These are phyloP conservation scores for Junonia oenone DNA, from an alignment of 2,888 invertebrate species.

Conservation along the genomic window DNA sequence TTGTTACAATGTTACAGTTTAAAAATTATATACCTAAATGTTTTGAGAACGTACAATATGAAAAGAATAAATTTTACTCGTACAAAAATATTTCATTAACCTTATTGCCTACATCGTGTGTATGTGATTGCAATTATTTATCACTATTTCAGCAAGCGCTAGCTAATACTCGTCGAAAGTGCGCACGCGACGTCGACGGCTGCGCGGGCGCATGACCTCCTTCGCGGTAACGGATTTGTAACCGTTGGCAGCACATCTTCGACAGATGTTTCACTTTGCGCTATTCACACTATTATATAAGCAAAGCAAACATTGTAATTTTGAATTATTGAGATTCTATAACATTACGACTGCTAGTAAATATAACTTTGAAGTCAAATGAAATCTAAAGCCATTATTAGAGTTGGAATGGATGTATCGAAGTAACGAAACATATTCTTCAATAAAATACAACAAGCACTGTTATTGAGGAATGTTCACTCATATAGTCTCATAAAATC, in stretches of 20 bases:
- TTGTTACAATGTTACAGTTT: too few species aligned
- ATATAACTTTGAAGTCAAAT: not conserved
- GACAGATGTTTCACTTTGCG: conserved; percentile 36
- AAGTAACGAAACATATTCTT: too few species aligned
- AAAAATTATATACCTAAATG: too few species aligned
- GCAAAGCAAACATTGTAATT: conserved; percentile 29
- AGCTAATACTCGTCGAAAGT: conserved; percentile 55
- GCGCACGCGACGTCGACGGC: conserved; percentile 50
- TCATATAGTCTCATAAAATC: not conserved
- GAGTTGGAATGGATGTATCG: too few species aligned
- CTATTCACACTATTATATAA: conserved; percentile 40
- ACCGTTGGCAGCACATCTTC: conserved; percentile 39
- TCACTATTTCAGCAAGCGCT: conserved; percentile 44
- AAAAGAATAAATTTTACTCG: not conserved
- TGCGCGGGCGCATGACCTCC: conserved; percentile 52
- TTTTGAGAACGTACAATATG: not conserved
- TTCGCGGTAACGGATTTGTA: conserved; percentile 57
- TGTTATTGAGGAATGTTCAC: not conserved
- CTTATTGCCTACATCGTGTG: conserved; percentile 25
- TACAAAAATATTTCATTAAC: conserved; percentile 33
- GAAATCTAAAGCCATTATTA: too few species aligned
- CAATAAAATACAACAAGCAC: too few species aligned
- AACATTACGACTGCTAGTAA: not conserved
- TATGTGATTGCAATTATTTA: conserved; percentile 26
- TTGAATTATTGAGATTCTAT: conserved; percentile 4